Evolutionary conservation across 2,113 vertebrate species (phyloP), one percentile per base, ranked within the genome.

Genomic region (Chaenogobius annularis): DNA sequence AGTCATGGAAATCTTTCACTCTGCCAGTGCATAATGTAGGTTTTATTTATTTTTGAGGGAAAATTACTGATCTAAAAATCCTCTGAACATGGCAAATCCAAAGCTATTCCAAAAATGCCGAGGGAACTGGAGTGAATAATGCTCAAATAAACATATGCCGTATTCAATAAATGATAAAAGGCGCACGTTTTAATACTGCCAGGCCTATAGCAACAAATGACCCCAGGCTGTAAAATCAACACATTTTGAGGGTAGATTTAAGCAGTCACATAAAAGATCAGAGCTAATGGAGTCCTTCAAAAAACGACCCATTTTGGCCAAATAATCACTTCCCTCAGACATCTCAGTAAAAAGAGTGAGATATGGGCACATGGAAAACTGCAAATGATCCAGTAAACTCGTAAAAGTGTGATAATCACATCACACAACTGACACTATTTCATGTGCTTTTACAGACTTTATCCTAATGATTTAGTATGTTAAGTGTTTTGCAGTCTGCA

Each of bases 111-210:
- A 84, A 77, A 85, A 89, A 80, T 81, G 86, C 88, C 79, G 13
- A 68, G 74, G 66, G 44, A 87, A 79, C 55, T 50, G 31, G 50
- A 50, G 64, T 77, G 79, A 90, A 83, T 83, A 78, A 88, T 78
- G 78, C 63, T 84, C 80, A 80, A 86, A 88, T 73, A 87, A 87
- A 90, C 81, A 72, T 37, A 64, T 77, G 73, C 63, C 44, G 65
- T 84, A 87, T 80, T 90, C 85, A 88, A 86, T 69, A 87, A 85
- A 85, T 80, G 78, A 91, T 90, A 89, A 84, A 89, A 87, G 86
- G 75, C 72, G 3, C 23, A 79, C 66, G 78, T 63, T 83, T 77
- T 52, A 46, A 44, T 44, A 62, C 79, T 76, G 81, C 79, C 54
- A 69, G 76, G 47, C 68, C 73, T 73, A 58, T 62, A 80, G 83